Evolutionary conservation across 2,797 vertebrate species (phyloP).

Genomic region (Urosaurus nigricauda): DNA sequence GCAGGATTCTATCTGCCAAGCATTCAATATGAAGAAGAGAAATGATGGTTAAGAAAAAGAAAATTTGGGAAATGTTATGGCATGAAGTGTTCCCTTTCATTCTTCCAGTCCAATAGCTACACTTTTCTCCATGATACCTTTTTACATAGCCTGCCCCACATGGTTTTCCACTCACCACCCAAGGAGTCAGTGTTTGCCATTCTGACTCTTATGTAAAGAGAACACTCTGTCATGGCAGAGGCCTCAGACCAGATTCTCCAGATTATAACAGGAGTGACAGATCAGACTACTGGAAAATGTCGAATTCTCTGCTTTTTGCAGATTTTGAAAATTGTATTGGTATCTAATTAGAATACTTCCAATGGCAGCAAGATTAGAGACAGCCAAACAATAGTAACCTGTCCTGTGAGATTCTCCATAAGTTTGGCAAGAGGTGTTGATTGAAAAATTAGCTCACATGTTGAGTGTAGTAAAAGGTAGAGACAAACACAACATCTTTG

Average conservation of each 20-base stretch:
- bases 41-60: constrained; percentile 32
- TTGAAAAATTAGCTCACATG: not conserved
- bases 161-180: not conserved
- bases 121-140: not conserved
- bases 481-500: not conserved
- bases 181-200: not conserved
- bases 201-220: not conserved
- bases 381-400: not conserved
- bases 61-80: not conserved
- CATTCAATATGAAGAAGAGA: constrained; percentile 58
- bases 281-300: not conserved
- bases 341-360: not conserved
- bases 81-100: not conserved
- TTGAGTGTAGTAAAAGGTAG: not conserved
- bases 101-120: not conserved
- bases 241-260: not conserved
- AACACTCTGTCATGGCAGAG: not conserved
- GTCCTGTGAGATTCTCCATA: not conserved
- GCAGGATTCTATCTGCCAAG: constrained; percentile 56
- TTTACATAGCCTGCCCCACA: not conserved
- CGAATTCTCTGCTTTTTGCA: not conserved
- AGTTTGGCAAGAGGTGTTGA: not conserved
- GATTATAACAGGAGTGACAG: not conserved
- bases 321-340: not conserved
- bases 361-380: not conserved